phyloP scores from a whole-genome alignment of 1,140 invertebrate genomes.

The Tenebrio molitor region DNA sequence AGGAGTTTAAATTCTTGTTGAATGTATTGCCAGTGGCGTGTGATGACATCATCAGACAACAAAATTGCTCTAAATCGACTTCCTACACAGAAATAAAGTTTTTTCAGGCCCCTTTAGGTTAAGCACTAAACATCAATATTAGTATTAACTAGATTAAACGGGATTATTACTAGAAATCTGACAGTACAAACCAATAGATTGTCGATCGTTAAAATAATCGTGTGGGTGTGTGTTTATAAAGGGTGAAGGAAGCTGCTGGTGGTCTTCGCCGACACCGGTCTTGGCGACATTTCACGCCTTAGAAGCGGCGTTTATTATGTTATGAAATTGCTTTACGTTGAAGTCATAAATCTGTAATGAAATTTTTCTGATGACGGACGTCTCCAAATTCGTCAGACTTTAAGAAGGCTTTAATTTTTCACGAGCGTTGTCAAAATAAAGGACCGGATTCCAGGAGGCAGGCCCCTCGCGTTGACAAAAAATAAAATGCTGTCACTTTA shows the following conservation, averaged over 20 bases:
- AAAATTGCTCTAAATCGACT: not conserved
- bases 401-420: conserved; percentile 13
- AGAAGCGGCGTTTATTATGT: not conserved
- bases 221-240: not conserved
- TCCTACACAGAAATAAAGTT: not conserved
- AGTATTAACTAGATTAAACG: not conserved
- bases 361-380: conserved; percentile 16
- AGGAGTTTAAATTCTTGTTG: not conserved
- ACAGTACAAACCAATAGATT: not conserved
- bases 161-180: conserved; percentile 7
- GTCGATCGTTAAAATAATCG: conserved; percentile 9
- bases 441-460: conserved; percentile 3
- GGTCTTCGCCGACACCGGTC: conserved; percentile 9
- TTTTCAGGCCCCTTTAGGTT: too few relatives aligned
- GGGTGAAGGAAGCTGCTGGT: conserved; percentile 12
- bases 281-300: conserved; percentile 22
- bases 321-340: conserved; percentile 8
- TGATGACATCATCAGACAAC: not conserved
- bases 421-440: conserved; percentile 3
- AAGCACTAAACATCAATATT: not conserved
- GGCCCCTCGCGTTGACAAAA: conserved; percentile 9
- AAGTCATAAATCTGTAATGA: conserved; percentile 13
- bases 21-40: not conserved
- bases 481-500: conserved; percentile 40
- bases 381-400: conserved; percentile 10